Conservation (phyloP, 1,140 invertebrate genomes). For the Amyelois transitella region DNA sequence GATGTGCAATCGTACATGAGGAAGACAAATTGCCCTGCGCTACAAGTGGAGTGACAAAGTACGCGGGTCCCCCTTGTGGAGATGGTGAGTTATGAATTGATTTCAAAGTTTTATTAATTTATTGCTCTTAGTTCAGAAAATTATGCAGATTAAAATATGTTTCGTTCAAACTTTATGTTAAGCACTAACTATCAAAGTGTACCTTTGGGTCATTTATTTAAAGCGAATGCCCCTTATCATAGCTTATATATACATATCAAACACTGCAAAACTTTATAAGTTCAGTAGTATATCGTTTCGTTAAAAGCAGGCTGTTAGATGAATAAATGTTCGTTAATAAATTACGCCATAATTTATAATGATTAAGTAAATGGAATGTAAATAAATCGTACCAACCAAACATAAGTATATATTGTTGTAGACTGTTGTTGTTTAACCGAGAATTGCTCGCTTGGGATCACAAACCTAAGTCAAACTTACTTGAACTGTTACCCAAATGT, state of each 20-base stretch:
- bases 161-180: too few species aligned
- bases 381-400: background rate
- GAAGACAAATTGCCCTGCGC: constrained; percentile 67
- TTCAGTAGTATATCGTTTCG: too few species aligned
- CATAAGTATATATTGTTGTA: background rate
- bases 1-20: constrained; percentile 60
- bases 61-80: constrained; percentile 62
- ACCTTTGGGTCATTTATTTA: too few species aligned
- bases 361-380: background rate
- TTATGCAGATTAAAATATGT: too few species aligned
- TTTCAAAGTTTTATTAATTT: background rate
- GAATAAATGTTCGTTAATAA: too few species aligned
- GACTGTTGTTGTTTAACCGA: background rate
- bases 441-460: background rate
- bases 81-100: constrained; percentile 39
- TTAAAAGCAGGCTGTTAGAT: too few species aligned
- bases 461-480: background rate
- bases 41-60: constrained; percentile 65
- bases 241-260: too few species aligned
- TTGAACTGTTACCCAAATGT: background rate
- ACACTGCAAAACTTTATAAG: too few species aligned
- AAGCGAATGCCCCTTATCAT: too few species aligned
- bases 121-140: too few species aligned
- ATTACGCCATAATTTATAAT: background rate
- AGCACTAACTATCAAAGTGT: too few species aligned